Evolutionary conservation across 2,888 invertebrate genomes (phyloP).

Genomic region (Diogma glabrata): DNA sequence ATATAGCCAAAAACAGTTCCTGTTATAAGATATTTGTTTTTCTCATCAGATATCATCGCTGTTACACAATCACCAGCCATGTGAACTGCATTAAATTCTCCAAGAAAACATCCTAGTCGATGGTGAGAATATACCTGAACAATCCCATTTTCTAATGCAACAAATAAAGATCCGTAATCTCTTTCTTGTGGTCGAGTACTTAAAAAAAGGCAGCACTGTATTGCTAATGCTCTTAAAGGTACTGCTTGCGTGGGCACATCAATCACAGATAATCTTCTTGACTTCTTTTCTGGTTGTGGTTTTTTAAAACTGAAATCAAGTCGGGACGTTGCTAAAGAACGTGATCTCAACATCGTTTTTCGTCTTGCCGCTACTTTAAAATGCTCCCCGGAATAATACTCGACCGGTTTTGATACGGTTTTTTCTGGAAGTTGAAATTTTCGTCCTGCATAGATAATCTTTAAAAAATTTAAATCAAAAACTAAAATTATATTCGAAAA

Average conservation of each 20-base stretch:
- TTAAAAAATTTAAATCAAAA: conserved; percentile 6
- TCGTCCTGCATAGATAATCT: background rate
- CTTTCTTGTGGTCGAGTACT: conserved; percentile 43
- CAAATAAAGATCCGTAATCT: conserved; percentile 46
- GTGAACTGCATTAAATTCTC: conserved; percentile 58
- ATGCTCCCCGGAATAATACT: background rate
- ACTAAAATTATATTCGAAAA: no score
- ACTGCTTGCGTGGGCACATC: conserved; percentile 36
- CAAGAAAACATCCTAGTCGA: conserved; percentile 56
- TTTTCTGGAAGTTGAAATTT: conserved; percentile 5
- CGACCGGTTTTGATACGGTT: background rate
- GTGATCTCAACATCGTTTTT: no score
- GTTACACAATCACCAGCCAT: conserved; percentile 45
- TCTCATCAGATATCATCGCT: conserved; percentile 55
- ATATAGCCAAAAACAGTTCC: conserved; percentile 64
- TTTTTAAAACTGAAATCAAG: no score
- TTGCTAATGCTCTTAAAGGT: conserved; percentile 40
- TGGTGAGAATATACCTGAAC: conserved; percentile 77
- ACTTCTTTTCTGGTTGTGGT: background rate
- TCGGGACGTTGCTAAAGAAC: no score
- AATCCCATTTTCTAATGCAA: conserved; percentile 62
- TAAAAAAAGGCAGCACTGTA: conserved; percentile 57
- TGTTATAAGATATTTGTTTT: conserved; percentile 60
- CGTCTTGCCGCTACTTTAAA: no score
- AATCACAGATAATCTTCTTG: conserved; percentile 36